These are phyloP conservation scores for Kradibia gibbosae DNA, from an alignment of 1,140 invertebrate genomes.

Conservation along the genomic window DNA sequence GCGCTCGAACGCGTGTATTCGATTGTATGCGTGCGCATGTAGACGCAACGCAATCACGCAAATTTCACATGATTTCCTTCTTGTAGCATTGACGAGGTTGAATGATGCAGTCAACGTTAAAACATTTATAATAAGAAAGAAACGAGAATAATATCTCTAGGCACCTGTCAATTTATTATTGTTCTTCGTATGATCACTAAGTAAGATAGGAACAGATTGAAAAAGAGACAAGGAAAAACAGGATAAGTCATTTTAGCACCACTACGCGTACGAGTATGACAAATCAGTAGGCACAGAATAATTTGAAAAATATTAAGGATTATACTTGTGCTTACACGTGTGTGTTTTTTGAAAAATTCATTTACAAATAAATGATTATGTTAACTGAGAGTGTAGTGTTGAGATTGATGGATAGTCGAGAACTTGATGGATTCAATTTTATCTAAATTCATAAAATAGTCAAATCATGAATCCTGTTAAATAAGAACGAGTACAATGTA, in stretches of 20 bases:
- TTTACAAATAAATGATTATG: too few species aligned
- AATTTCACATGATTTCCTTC: constrained; percentile 19
- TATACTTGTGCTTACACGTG: too few species aligned
- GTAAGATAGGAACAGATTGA: neutral
- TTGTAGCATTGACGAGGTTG: neutral
- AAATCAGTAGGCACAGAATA: too few species aligned
- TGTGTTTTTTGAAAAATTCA: too few species aligned
- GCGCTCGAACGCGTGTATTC: neutral
- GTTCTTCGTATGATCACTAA: neutral
- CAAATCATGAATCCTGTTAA: too few species aligned
- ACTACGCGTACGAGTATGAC: too few species aligned
- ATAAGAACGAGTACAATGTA: too few species aligned
- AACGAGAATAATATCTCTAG: neutral
- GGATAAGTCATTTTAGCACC: neutral
- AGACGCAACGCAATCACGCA: neutral
- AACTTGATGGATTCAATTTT: too few species aligned
- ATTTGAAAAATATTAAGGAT: too few species aligned
- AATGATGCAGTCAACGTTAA: neutral
- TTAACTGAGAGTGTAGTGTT: too few species aligned
- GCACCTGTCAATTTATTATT: constrained; percentile 29
- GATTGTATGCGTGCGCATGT: neutral
- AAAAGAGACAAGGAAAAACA: constrained; percentile 9
- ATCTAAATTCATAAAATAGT: too few species aligned
- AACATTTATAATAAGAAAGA: neutral
- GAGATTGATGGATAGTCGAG: too few species aligned